Evolutionary conservation across 2,797 vertebrate genomes (phyloP).

Genomic region (Artibeus lituratus): DNA sequence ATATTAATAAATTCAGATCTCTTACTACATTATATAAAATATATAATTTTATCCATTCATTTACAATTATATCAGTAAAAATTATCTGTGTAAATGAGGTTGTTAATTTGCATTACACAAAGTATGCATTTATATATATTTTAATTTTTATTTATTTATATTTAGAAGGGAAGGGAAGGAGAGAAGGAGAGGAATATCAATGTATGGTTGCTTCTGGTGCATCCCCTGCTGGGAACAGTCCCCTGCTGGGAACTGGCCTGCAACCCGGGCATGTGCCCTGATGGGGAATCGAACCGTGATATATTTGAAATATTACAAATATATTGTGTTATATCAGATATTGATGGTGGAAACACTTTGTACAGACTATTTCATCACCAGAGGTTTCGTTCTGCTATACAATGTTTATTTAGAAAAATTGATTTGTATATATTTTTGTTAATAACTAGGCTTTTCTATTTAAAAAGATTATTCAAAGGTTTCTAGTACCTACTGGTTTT

Average conservation of each 20-base stretch:
- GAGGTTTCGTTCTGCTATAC: not conserved
- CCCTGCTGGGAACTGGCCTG: too few relatives aligned
- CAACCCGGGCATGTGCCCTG: too few relatives aligned
- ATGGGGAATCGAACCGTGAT: too few relatives aligned
- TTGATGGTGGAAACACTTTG: not conserved
- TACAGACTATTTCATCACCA: not conserved
- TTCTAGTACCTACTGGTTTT: not conserved
- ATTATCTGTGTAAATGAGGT: not conserved
- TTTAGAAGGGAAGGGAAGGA: too few relatives aligned
- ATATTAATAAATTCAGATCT: constrained; percentile 15
- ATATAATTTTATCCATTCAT: not conserved
- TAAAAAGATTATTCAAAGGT: not conserved
- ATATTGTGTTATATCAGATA: not conserved
- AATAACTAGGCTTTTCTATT: not conserved
- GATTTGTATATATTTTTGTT: not conserved
- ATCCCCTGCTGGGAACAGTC: too few relatives aligned
- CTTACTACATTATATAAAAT: not conserved
- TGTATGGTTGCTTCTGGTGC: too few relatives aligned
- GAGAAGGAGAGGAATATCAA: too few relatives aligned
- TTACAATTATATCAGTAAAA: not conserved
- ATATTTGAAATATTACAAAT: not conserved
- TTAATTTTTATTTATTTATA: too few relatives aligned
- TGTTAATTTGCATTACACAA: not conserved
- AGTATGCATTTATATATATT: not conserved
- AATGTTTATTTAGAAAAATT: not conserved